phyloP scores from a whole-genome alignment of 2,888 invertebrate species.

The Drosophila koepferae region DNA sequence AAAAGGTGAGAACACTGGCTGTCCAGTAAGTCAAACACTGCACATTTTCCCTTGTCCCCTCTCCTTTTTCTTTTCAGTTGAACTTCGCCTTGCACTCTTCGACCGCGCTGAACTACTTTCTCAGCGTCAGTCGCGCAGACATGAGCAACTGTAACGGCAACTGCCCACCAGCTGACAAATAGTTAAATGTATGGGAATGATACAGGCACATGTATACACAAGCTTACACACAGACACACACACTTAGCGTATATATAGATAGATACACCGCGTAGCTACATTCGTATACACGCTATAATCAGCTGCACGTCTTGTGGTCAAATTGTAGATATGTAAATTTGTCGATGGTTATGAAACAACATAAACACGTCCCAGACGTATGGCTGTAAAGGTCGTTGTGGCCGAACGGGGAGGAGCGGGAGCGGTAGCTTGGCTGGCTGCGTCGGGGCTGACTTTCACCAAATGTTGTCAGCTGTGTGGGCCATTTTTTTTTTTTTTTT shows the following conservation, averaged over 20 bases:
- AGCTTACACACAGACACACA: background rate
- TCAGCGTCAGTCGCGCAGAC: constrained; percentile 54
- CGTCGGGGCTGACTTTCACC: constrained; percentile 64
- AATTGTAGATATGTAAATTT: constrained; percentile 61
- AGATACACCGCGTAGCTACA: background rate
- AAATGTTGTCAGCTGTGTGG: constrained; percentile 68
- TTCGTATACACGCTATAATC: constrained; percentile 39
- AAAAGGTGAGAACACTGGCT: constrained; percentile 6
- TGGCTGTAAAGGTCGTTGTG: constrained; percentile 31
- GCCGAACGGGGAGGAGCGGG: constrained; percentile 5
- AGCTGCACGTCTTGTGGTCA: constrained; percentile 62
- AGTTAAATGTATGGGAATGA: constrained; percentile 33
- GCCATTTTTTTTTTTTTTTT: constrained; percentile 39
- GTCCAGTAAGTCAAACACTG: background rate
- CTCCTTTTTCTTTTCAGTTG: background rate
- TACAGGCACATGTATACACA: background rate
- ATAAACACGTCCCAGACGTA: constrained; percentile 54
- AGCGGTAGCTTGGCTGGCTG: constrained; percentile 1
- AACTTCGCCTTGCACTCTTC: background rate
- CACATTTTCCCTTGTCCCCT: background rate
- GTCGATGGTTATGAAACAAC: constrained; percentile 74
- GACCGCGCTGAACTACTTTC: constrained; percentile 62
- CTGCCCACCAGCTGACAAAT: constrained; percentile 47
- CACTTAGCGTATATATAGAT: background rate
- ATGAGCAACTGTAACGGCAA: constrained; percentile 29